phyloP scores from a whole-genome alignment of 2,797 vertebrate species.

The Arremon aurantiirostris region DNA sequence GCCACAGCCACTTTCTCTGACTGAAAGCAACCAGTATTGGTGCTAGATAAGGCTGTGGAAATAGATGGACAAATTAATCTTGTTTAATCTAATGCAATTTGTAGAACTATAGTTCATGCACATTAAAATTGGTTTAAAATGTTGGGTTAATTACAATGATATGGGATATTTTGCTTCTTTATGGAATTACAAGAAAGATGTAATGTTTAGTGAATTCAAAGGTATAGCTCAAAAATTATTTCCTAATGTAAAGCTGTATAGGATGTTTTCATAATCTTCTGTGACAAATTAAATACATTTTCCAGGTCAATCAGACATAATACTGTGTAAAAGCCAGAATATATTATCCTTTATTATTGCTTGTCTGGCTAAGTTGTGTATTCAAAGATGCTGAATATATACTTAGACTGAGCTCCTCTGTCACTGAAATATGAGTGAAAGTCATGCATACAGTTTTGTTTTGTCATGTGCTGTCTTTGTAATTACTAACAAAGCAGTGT shows the following conservation, averaged over 20 bases:
- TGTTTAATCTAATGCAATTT: neutral
- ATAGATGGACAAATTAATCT: neutral
- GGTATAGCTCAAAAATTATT: neutral
- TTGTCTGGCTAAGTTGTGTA: neutral
- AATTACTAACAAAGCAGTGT: neutral
- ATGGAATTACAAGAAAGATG: neutral
- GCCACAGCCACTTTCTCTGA: neutral
- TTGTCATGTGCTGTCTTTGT: neutral
- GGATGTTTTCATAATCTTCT: neutral
- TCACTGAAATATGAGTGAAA: neutral
- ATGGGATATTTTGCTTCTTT: neutral
- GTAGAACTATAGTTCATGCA: neutral
- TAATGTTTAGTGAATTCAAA: neutral
- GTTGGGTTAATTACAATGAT: neutral
- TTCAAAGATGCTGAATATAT: neutral
- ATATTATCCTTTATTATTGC: neutral
- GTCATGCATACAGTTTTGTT: neutral
- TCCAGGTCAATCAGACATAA: neutral
- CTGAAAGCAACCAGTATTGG: neutral
- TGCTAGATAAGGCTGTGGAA: neutral
- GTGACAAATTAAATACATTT: neutral
- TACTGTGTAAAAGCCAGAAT: neutral
- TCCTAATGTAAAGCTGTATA: neutral
- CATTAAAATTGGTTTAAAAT: neutral
- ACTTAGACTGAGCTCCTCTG: neutral